These are phyloP conservation scores for Phylloscopus collybita DNA, from an alignment of 2,797 vertebrate species.

Conservation along the genomic window DNA sequence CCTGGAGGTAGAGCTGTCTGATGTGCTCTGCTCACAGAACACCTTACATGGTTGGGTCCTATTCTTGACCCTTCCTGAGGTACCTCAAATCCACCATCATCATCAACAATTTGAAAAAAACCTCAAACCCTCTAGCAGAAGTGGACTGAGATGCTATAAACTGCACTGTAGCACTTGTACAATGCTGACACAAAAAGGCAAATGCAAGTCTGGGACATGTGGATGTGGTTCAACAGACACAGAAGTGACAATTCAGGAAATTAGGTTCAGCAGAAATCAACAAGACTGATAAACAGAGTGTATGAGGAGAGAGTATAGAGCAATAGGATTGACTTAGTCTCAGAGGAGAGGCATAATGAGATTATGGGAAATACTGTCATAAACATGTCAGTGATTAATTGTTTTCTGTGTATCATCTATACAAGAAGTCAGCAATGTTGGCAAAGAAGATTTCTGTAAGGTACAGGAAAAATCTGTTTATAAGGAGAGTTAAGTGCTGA, in stretches of 20 bases:
- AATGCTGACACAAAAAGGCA: neutral
- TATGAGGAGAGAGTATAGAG: neutral
- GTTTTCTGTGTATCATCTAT: neutral
- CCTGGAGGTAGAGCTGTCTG: neutral
- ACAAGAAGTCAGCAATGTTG: neutral
- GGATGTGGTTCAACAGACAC: neutral
- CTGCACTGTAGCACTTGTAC: neutral
- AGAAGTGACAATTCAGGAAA: neutral
- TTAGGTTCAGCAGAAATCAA: neutral
- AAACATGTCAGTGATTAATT: conserved; percentile 17
- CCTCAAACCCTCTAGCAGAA: neutral
- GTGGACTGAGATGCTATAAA: neutral
- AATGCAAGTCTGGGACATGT: neutral
- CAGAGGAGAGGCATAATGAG: neutral
- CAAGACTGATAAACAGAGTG: neutral
- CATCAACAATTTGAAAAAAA: neutral
- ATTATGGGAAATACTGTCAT: neutral
- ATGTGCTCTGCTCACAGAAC: neutral
- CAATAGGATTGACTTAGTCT: neutral
- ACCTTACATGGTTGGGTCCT: rapidly evolving
- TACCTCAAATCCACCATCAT: neutral
- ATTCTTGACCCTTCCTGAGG: neutral
- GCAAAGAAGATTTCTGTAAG: neutral
- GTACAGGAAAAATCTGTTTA: neutral
- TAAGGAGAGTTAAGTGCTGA: neutral